Percentiles rank a stretch among this genome's conserved stretches.
Conservation (phyloP, 1,140 invertebrate species). For the Leptestheria dahalacensis region DNA sequence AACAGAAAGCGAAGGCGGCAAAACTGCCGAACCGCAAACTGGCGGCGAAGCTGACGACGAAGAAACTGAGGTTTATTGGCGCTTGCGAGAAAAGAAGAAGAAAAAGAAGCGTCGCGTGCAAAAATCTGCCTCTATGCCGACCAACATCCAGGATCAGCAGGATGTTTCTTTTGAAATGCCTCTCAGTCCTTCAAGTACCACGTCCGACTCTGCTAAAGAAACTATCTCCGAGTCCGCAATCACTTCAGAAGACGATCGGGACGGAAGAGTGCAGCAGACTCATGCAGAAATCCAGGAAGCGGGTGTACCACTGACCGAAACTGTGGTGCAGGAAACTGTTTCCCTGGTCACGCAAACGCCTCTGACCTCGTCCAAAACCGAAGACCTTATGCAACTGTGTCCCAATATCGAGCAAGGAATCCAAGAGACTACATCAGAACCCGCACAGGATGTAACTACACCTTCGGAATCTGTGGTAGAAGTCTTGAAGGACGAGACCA, state of each 20-base stretch:
- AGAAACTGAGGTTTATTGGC: constrained; percentile 16
- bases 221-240: constrained; percentile 1
- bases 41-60: constrained; percentile 6
- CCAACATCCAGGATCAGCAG: neutral
- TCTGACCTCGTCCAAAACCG: too few relatives aligned
- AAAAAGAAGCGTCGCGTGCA: constrained; percentile 14
- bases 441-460: too few relatives aligned
- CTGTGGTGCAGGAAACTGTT: neutral
- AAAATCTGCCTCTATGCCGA: neutral
- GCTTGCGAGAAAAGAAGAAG: constrained; percentile 17
- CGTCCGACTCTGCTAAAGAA: neutral
- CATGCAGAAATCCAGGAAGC: neutral
- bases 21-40: constrained; percentile 4
- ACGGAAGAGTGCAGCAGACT: neutral
- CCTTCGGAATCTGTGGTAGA: too few relatives aligned
- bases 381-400: too few relatives aligned
- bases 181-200: neutral
- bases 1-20: neutral
- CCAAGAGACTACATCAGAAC: too few relatives aligned
- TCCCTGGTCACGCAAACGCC: too few relatives aligned
- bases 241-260: constrained; percentile 4
- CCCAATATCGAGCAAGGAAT: too few relatives aligned
- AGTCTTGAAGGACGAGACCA: too few relatives aligned
- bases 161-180: neutral
- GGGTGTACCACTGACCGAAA: neutral